Base-by-base conservation (phyloP, 2,888 invertebrate genomes). In the Alcis repandata region DNA sequence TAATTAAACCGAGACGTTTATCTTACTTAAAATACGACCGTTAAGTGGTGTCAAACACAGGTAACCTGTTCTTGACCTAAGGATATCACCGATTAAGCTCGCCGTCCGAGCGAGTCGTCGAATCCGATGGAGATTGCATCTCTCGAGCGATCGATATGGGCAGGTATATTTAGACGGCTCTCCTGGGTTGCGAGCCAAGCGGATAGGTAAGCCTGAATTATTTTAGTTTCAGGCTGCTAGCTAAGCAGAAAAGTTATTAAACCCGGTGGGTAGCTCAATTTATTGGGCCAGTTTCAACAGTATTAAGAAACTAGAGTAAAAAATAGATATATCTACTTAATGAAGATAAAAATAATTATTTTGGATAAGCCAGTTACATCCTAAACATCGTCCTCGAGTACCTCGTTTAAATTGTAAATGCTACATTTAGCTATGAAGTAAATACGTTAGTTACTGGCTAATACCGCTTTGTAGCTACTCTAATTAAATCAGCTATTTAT, bases 141-240 rank as follows among this genome's bases (percentile, higher is more conserved):
- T 76, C 73, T 71, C 72, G 75, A 74, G 8, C 79, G 73, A 85
- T 87, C 86, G 80, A 86, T 87, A 84, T 72, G 38, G 10, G 1
- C 19, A 52, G 52, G 38, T 52, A 52, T 19, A 8, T 49, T 32
- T 33, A 49, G 32, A 49, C 9, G 19, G 8, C 13, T 38, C 13
- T 27, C 9, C 11, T n/a, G 36, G 36, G 4, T 36, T 13, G 36
- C 17, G 32, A 15, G 10, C 15, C 48, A 15, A 38, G 33, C 49
- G 33, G 33, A 33, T 51, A 51, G 13, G 11, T 32, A 32, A 46
- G 27, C 17, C 11, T 51, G 36, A 19, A 51, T 51, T 49, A 32
- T 49, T 48, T 51, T 11, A 19, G 51, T 48, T 48, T 32, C 48
- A 15, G 36, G 7, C 13, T 17, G 36, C 33, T 49, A 19, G 33